A percentile compares a stretch with the other conserved stretches of the same genome.
Conservation (phyloP, 2,888 invertebrate genomes). For the Ormyrus nitidulus region DNA sequence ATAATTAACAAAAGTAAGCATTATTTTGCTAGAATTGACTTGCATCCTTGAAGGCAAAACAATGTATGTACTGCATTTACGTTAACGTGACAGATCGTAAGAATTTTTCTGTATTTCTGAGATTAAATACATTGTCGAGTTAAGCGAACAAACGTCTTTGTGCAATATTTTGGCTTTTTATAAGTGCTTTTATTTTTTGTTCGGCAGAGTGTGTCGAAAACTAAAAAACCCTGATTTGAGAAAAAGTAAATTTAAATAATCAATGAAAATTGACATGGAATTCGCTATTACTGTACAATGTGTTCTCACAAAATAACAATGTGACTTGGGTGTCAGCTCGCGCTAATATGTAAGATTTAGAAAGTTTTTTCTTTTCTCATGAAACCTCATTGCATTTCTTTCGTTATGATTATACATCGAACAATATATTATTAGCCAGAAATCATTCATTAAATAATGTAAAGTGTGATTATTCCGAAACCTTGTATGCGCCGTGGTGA, state of each 20-base stretch:
- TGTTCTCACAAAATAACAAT: constrained; percentile 41
- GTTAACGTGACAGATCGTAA: background rate
- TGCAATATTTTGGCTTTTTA: constrained; percentile 52
- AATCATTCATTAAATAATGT: constrained; percentile 46
- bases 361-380: constrained; percentile 24
- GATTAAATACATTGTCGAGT: constrained; percentile 37
- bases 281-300: constrained; percentile 37
- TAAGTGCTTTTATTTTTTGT: constrained; percentile 34
- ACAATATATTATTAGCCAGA: constrained; percentile 32
- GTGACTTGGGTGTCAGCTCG: constrained; percentile 38
- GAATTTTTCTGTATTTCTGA: constrained; percentile 15
- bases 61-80: constrained; percentile 20
- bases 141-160: constrained; percentile 51
- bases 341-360: constrained; percentile 39
- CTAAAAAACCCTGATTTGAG: constrained; percentile 17
- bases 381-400: constrained; percentile 35
- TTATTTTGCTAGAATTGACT: constrained; percentile 41
- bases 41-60: background rate
- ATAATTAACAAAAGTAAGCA: constrained; percentile 19
- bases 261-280: constrained; percentile 14
- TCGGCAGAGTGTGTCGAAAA: constrained; percentile 34
- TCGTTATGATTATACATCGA: constrained; percentile 45
- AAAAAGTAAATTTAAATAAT: background rate
- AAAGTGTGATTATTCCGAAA: constrained; percentile 47
- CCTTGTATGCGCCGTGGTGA: constrained; percentile 47